Evolutionary conservation across 2,888 invertebrate genomes (phyloP).

Genomic region (Cataglyphis altisquamis): DNA sequence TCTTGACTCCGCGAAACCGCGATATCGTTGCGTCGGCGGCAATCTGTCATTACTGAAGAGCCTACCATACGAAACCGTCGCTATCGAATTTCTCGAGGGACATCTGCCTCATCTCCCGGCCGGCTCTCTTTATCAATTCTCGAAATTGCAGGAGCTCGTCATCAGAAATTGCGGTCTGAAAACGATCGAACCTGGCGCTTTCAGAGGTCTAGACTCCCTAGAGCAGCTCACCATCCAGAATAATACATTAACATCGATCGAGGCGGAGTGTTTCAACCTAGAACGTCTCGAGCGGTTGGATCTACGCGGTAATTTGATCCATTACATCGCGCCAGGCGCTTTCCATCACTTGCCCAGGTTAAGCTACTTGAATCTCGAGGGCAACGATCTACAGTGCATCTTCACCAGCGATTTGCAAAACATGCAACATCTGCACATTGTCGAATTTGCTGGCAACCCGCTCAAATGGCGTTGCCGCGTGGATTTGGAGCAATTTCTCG

Average conservation of each 20-base stretch:
- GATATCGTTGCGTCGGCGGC: slow-evolving; percentile 76
- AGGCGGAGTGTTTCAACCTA: slow-evolving; percentile 72
- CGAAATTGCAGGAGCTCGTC: slow-evolving; percentile 72
- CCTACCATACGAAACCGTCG: slow-evolving; percentile 70
- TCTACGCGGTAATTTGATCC: slow-evolving; percentile 77
- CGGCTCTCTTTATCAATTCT: slow-evolving; percentile 68
- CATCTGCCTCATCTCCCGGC: slow-evolving; percentile 71
- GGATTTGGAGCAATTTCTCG: slow-evolving; percentile 78
- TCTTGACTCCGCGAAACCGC: slow-evolving; percentile 22
- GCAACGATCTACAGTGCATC: slow-evolving; percentile 77
- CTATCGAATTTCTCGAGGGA: slow-evolving; percentile 78
- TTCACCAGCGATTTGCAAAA: slow-evolving; percentile 77
- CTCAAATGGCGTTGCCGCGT: slow-evolving; percentile 80
- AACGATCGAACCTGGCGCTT: slow-evolving; percentile 74
- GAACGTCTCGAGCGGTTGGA: slow-evolving; percentile 72
- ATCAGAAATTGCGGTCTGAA: slow-evolving; percentile 76
- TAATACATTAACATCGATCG: slow-evolving; percentile 73
- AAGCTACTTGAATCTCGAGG: slow-evolving; percentile 78
- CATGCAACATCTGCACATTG: slow-evolving; percentile 70
- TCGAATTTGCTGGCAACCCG: slow-evolving; percentile 78
- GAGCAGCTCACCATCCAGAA: slow-evolving; percentile 74
- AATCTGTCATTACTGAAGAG: slow-evolving; percentile 71
- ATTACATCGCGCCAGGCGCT: slow-evolving; percentile 74
- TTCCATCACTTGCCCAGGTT: slow-evolving; percentile 71
- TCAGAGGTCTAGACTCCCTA: slow-evolving; percentile 67